Evolutionary conservation across 1,140 invertebrate species (phyloP).

Genomic region (Brachionus rotundiformis): DNA sequence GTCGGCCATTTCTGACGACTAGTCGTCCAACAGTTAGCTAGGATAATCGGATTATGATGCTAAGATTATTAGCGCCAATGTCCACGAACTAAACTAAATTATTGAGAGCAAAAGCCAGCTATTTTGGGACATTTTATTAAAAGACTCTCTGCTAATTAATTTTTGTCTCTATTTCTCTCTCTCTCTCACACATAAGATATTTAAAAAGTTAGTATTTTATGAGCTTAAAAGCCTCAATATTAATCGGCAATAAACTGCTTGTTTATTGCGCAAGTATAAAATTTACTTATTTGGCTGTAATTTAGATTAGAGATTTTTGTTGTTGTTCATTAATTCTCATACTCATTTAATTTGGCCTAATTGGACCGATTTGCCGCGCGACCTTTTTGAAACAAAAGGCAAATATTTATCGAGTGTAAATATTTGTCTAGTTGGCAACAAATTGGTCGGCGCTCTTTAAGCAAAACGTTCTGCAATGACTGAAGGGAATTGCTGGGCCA

Average conservation of each 20-base stretch:
- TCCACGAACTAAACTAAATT: background rate
- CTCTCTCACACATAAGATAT: background rate
- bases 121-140: slow-evolving; percentile 26
- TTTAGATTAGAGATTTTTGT: background rate
- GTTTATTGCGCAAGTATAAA: background rate
- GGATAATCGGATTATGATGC: slow-evolving; percentile 18
- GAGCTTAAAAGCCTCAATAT: background rate
- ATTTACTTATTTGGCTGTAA: background rate
- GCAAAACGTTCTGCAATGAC: background rate
- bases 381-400: background rate
- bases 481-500: background rate
- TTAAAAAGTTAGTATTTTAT: slow-evolving; percentile 12
- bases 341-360: background rate
- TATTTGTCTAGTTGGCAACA: background rate
- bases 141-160: too few relatives aligned
- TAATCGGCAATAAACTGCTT: slow-evolving; percentile 18
- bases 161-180: too few relatives aligned
- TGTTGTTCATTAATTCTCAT: slow-evolving; percentile 1
- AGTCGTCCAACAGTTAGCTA: background rate
- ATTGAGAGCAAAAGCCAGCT: background rate
- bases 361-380: background rate
- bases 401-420: background rate
- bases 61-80: background rate
- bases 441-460: background rate
- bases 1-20: too few relatives aligned